Percentiles rank a stretch among this genome's conserved stretches.
phyloP scores from a whole-genome alignment of 2,113 vertebrate genomes.

The Megatriorchis doriae region DNA sequence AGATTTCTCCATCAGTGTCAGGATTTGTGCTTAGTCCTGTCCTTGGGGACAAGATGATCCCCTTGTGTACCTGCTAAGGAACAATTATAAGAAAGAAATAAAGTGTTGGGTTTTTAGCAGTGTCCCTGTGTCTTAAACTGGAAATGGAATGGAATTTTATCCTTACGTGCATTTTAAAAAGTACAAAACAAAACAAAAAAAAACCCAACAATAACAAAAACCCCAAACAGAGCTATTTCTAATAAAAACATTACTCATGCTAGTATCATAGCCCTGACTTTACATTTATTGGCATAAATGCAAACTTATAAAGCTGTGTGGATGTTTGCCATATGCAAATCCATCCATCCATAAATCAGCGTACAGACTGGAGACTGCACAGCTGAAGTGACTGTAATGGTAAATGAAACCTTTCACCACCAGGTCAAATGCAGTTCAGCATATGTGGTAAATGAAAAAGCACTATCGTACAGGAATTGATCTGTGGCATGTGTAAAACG shows the following conservation, averaged over 20 bases:
- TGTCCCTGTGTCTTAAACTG: background rate
- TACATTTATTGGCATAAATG: constrained; percentile 48
- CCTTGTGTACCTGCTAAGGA: background rate
- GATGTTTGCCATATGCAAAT: constrained; percentile 61
- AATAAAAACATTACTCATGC: constrained; percentile 45
- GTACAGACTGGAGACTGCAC: constrained; percentile 10
- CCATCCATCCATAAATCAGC: constrained; percentile 51
- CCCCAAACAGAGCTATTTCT: background rate
- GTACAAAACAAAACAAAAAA: background rate
- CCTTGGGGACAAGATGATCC: background rate
- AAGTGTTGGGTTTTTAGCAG: background rate
- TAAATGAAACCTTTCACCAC: constrained; percentile 58
- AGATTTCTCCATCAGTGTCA: background rate
- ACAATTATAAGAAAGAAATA: background rate
- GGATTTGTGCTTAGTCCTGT: background rate
- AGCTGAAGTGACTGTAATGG: constrained; percentile 53
- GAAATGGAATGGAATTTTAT: background rate
- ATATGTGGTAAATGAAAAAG: constrained; percentile 31
- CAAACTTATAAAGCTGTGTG: constrained; percentile 23
- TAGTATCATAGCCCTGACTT: constrained; percentile 7
- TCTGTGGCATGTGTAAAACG: background rate
- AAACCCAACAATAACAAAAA: background rate
- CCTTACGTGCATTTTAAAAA: background rate
- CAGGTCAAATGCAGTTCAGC: constrained; percentile 56
- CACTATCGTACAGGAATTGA: background rate